Evolutionary conservation across 2,888 invertebrate species (phyloP), one percentile per base, ranked within the genome.

Genomic region (Phalera bucephala): DNA sequence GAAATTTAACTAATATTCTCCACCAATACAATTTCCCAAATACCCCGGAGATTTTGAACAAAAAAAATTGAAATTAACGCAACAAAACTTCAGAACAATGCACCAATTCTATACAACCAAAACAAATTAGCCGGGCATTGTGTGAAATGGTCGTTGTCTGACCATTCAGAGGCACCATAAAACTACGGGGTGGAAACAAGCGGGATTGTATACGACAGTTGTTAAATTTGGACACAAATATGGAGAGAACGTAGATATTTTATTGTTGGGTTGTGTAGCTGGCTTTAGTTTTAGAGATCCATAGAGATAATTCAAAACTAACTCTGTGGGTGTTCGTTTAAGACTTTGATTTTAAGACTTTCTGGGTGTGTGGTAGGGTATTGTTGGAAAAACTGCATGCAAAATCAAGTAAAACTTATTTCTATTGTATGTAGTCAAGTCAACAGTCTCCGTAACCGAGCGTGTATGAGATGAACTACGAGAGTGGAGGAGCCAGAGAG

Each of bases 111-210:
- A 68, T 66, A 62, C 67, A 83, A 88, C 87, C 88, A 88, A 88
- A 87, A 88, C 88, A 88, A 85, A 88, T 88, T 88, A 86, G 70
- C 64, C 51, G 65, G 50, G 17, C 48, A 64, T 65, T 68, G 63
- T 69, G 31, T 30, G 28, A 34, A 41, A 40, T 36, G 31, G 26
- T 51, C 64, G 54, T 64, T 72, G 17, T 54, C 51, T 63, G 70
- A 75, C 86, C 87, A 80, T 85, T 85, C 85, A 80, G 87, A 47
- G 76, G 80, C 80, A 59, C 62, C 70, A 65, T 74, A 72, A 75
- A 79, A 64, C 74, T 68, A 58, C 62, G 64, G 62, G 60, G 51
- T 48, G 49, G 33, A 32, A 35, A 35, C 45, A 51, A 50, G 54
- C 53, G 47, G 45, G 45, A 28, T 60, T 58, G 79, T 80, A 80